A percentile compares a stretch with the other conserved stretches of the same genome.
Conservation (phyloP, 2,113 vertebrate genomes). For the Spea bombifrons region DNA sequence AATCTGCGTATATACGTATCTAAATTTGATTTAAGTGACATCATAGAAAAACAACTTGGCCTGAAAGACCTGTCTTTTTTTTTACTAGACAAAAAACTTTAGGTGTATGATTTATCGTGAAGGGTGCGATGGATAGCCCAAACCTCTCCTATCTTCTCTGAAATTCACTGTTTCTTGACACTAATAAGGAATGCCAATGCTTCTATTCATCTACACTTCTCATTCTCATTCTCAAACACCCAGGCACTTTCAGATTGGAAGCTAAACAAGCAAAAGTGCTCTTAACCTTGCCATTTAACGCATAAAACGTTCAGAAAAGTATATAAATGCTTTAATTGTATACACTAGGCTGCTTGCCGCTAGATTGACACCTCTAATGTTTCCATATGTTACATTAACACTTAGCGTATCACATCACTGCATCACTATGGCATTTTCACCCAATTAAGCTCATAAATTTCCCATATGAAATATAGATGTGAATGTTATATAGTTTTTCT, state of each 20-base stretch:
- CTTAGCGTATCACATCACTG: too few relatives aligned
- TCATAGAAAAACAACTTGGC: neutral
- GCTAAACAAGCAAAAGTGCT: neutral
- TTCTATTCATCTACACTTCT: neutral
- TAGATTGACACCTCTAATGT: neutral
- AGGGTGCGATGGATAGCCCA: neutral
- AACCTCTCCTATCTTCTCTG: neutral
- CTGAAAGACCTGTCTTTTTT: neutral
- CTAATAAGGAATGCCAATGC: neutral
- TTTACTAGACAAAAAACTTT: neutral
- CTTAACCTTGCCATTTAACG: constrained; percentile 6
- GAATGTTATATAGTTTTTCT: too few relatives aligned
- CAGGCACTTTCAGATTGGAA: neutral
- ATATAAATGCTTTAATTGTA: neutral
- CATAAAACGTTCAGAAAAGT: neutral
- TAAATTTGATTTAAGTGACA: neutral
- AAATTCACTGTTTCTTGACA: neutral
- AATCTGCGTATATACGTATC: too few relatives aligned
- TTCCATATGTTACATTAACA: neutral
- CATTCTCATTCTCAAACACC: neutral
- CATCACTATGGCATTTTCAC: too few relatives aligned
- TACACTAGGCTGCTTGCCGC: neutral
- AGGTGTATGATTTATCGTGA: neutral
- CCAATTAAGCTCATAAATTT: too few relatives aligned
- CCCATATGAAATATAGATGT: too few relatives aligned